Conservation (phyloP, 2,113 vertebrate genomes). For the Pachypanchax playfairii region DNA sequence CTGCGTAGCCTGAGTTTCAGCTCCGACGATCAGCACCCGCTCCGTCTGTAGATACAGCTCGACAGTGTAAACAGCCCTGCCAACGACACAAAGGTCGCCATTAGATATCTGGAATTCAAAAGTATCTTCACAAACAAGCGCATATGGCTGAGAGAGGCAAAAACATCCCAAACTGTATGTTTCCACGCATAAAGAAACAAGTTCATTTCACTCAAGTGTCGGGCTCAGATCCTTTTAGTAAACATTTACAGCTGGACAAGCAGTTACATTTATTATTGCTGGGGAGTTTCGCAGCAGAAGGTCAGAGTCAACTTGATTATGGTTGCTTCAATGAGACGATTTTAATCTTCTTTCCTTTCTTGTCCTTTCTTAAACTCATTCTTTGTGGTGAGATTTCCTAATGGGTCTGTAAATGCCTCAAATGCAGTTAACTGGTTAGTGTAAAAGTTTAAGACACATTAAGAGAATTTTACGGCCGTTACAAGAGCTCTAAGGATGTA, state of each 20-base stretch:
- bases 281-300: neutral
- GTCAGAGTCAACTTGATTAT: neutral
- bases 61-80: slow-evolving; percentile 90
- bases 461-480: too few relatives aligned
- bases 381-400: too few relatives aligned
- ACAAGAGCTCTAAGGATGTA: too few relatives aligned
- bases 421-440: too few relatives aligned
- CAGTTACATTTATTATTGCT: neutral
- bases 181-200: too few relatives aligned
- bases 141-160: neutral
- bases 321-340: neutral
- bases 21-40: slow-evolving; percentile 87
- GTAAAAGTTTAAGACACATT: too few relatives aligned
- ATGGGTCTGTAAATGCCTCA: too few relatives aligned
- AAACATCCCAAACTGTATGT: neutral
- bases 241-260: neutral
- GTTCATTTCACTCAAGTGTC: too few relatives aligned
- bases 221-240: too few relatives aligned
- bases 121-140: neutral
- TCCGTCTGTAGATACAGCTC: slow-evolving; percentile 92
- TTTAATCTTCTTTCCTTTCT: too few relatives aligned
- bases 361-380: too few relatives aligned
- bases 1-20: slow-evolving; percentile 86
- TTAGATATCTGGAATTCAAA: neutral
- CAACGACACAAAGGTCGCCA: slow-evolving; percentile 40